Evolutionary conservation across 2,113 vertebrate species (phyloP), one percentile per base, ranked within the genome.

Genomic region (Cryptotis parvus): DNA sequence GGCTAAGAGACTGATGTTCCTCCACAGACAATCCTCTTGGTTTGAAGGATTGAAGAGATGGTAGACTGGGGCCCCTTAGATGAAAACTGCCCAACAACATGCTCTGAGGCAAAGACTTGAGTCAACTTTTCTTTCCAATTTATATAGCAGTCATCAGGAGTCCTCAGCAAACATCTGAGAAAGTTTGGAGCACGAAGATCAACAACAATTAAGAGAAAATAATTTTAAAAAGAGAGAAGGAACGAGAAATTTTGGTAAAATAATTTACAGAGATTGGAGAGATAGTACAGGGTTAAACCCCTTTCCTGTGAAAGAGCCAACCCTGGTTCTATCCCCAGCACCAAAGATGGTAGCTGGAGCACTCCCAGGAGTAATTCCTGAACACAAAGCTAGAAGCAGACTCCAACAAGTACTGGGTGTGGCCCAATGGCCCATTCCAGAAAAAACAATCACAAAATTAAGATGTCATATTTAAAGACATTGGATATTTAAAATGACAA

Each of bases 381-480:
- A 58, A 20, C 55, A 22, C 24, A 24, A 20, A 58, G 20, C 55
- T 24, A 58, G 20, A 24, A 58, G 55, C 5, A 24, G 22, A 6
- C 55, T 24, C 55, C 22, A 24, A 18, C 18, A 22, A 6, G 18
- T 58, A 20, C 55, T 58, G 55, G 18, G 55, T 58, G 55, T 58
- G 55, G 24, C 2, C 55, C 55, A 24, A 58, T 58, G 22, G 22
- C 9, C 6, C 45, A 49, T 49, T 14, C 45, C 45, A 12, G 45
- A 49, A 14, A 49, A 49, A 49, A n/a, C n/a, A 12, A 58, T 84
- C 6, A 76, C 61, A 65, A 70, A 52, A 43, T 66, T 81, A 93
- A 75, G 58, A 18, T 78, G 10, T 82, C 55, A 93, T n/a, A 84
- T n/a, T 70, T 77, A 39, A 89, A 91, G 7, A 82, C 41, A 74